phyloP scores from a whole-genome alignment of 2,797 vertebrate genomes.

The Geotrypetes seraphini region DNA sequence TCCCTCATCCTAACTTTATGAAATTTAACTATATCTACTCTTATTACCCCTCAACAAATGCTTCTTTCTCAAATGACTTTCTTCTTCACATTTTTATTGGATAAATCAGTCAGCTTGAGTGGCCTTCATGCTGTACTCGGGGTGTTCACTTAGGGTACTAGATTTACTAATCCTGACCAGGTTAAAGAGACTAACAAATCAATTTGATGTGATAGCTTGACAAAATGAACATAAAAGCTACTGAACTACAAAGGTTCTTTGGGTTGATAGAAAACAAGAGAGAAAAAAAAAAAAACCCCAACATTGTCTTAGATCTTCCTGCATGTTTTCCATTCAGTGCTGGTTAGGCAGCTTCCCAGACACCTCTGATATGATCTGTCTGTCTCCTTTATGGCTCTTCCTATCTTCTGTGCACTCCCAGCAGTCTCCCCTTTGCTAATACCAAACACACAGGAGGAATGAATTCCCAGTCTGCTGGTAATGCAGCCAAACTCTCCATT shows the following conservation, averaged over 20 bases:
- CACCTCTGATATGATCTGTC: not conserved
- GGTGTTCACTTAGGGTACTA: slow-evolving; percentile 37
- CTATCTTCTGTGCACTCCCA: fast-evolving
- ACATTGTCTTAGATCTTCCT: not conserved
- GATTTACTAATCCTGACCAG: slow-evolving; percentile 32
- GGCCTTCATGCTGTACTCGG: slow-evolving; percentile 20
- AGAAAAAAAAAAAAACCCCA: too few relatives aligned
- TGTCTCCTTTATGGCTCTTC: not conserved
- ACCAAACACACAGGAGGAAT: fast-evolving
- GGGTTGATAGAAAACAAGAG: not conserved
- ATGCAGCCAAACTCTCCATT: too few relatives aligned
- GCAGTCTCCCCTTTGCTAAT: not conserved
- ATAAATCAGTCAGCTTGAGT: slow-evolving; percentile 12
- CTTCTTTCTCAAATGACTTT: too few relatives aligned
- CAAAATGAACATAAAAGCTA: slow-evolving; percentile 2
- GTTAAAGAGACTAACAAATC: slow-evolving; percentile 53
- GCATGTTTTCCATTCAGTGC: not conserved
- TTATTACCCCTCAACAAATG: too few relatives aligned
- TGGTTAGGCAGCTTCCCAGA: not conserved
- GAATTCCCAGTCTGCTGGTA: fast-evolving
- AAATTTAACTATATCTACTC: too few relatives aligned
- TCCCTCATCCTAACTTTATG: too few relatives aligned
- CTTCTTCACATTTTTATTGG: too few relatives aligned
- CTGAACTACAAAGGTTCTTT: slow-evolving; percentile 6
- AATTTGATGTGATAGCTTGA: slow-evolving; percentile 40